Conservation (phyloP, 1,140 invertebrate species). For the Zaprionus ghesquierei region DNA sequence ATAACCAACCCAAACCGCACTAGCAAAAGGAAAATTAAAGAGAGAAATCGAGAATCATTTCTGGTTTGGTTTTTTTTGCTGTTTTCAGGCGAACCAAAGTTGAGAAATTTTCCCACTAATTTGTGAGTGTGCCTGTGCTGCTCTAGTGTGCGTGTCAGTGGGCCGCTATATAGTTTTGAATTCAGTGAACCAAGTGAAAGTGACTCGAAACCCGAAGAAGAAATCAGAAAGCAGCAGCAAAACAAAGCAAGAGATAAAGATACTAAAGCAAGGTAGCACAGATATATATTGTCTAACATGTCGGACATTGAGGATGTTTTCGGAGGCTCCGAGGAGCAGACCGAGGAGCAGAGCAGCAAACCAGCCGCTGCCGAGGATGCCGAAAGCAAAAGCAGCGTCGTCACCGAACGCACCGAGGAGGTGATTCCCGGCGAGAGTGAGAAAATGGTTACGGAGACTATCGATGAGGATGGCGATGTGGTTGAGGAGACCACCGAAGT, state of each 20-base stretch:
- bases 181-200: constrained; percentile 68
- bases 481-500: constrained; percentile 79
- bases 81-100: constrained; percentile 45
- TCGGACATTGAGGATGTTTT: constrained; percentile 78
- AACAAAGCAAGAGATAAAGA: constrained; percentile 16
- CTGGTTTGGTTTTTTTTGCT: constrained; percentile 22
- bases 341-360: constrained; percentile 16
- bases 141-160: constrained; percentile 46
- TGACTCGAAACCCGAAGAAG: constrained; percentile 26
- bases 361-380: constrained; percentile 35
- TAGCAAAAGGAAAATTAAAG: constrained; percentile 7
- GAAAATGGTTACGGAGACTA: constrained; percentile 75
- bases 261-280: no score
- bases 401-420: constrained; percentile 69
- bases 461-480: constrained; percentile 79
- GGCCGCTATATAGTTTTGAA: constrained; percentile 49
- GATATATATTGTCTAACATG: constrained; percentile 45
- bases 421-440: constrained; percentile 72
- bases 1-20: constrained; percentile 23
- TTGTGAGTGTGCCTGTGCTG: constrained; percentile 20
- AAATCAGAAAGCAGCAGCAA: constrained; percentile 17
- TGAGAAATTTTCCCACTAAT: constrained; percentile 49
- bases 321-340: constrained; percentile 52
- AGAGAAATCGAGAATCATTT: constrained; percentile 33
- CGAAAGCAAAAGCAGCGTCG: constrained; percentile 65